Conservation (phyloP, 2,888 invertebrate genomes). For the Zelleria hepariella region DNA sequence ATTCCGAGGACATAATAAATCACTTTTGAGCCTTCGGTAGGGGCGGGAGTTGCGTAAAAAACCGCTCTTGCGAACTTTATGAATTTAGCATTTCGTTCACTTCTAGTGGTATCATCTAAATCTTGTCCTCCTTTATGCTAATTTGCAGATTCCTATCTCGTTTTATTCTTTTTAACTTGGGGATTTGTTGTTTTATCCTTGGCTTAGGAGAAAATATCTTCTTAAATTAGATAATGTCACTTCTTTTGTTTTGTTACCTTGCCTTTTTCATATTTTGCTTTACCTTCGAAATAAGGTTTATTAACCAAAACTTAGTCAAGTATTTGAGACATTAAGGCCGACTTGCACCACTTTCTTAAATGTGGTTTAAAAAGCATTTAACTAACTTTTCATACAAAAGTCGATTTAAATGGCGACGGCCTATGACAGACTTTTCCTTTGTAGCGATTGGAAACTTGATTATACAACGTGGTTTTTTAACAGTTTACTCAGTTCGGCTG, state of each 20-base stretch:
- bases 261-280: too few species aligned
- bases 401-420: too few species aligned
- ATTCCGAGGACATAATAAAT: neutral
- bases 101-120: neutral
- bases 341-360: too few species aligned
- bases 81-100: neutral
- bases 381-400: too few species aligned
- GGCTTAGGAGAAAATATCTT: neutral
- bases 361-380: too few species aligned
- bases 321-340: too few species aligned
- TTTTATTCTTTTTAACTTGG: neutral
- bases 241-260: neutral
- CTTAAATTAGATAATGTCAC: neutral
- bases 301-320: too few species aligned
- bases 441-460: neutral
- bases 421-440: too few species aligned
- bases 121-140: neutral
- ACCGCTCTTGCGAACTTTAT: neutral
- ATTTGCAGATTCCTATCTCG: neutral
- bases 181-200: neutral
- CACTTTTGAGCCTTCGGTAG: neutral
- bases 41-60: neutral
- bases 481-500: too few species aligned
- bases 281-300: too few species aligned
- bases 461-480: too few species aligned